These are phyloP conservation scores for Conus ventricosus DNA, from an alignment of 1,140 invertebrate genomes.

Conservation along the genomic window DNA sequence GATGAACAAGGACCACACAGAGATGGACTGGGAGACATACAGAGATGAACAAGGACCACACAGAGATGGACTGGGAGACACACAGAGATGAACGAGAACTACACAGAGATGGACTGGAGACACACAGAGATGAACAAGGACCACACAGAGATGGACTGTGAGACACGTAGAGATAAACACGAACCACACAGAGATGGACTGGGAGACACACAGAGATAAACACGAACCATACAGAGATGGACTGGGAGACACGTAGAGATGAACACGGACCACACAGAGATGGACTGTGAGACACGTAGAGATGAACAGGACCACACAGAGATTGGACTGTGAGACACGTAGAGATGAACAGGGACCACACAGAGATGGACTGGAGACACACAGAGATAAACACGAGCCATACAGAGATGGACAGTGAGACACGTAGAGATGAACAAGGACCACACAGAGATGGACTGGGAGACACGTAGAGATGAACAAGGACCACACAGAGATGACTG, in stretches of 20 bases:
- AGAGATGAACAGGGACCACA: neutral
- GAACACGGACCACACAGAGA: neutral
- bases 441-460: too few relatives aligned
- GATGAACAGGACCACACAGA: neutral
- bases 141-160: too few relatives aligned
- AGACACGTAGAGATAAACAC: too few relatives aligned
- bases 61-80: neutral
- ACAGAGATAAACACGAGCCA: neutral
- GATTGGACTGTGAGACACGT: neutral
- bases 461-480: too few relatives aligned
- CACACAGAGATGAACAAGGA: neutral
- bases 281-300: too few relatives aligned
- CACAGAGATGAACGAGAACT: neutral
- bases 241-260: too few relatives aligned
- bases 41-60: too few relatives aligned
- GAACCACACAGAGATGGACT: neutral
- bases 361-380: neutral
- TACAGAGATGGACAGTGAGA: neutral
- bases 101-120: neutral
- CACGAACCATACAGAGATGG: neutral
- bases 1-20: neutral
- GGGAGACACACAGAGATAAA: constrained; percentile 1
- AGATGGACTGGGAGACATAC: neutral
- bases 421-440: neutral
- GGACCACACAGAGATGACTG: too few relatives aligned